Evolutionary conservation across 2,888 invertebrate genomes (phyloP), one percentile per base, ranked within the genome.

Genomic region (Cryptosula pallasiana): DNA sequence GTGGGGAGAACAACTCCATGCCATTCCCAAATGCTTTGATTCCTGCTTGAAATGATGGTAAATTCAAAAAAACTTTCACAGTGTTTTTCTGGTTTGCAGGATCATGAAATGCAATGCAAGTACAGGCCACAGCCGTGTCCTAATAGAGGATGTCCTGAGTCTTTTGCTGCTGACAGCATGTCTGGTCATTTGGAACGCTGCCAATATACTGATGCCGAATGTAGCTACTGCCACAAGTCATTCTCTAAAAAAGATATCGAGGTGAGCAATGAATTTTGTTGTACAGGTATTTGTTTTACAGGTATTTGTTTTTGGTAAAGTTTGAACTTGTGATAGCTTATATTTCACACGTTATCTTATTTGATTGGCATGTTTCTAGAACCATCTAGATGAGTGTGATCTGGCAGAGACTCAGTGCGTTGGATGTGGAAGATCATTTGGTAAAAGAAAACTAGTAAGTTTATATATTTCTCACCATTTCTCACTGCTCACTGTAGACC

Each of bases 221-320:
- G 63, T 63, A 20, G 13, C 3, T 63, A 25, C 34, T 63, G 63
- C n/a, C 9, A 32, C 13, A 27, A 63, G 25, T n/a, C 25, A 9
- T 63, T 63, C 32, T 29, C 25, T 16, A 63, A n/a, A 34, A 63
- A 63, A 34, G 63, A 63, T 32, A 25, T 63, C 32, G 63, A 63
- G 63, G 63, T 63, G 13, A 63, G 32, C 9, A 32, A 20, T 63
- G 45, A 45, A n/a, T n/a, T n/a, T n/a, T n/a, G n/a, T n/a, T n/a
- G n/a, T n/a, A n/a, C n/a, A n/a, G n/a, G n/a, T n/a, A n/a, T n/a
- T n/a, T n/a, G n/a, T n/a, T n/a, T n/a, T n/a, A n/a, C n/a, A n/a
- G n/a, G n/a, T n/a, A n/a, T n/a, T n/a, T n/a, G n/a, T n/a, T n/a
- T n/a, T n/a, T n/a, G n/a, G n/a, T n/a, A n/a, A n/a, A n/a, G n/a